A percentile compares a stretch with the other conserved stretches of the same genome.
These are phyloP conservation scores for Drosophila anomalata DNA, from an alignment of 2,888 invertebrate species.

Conservation along the genomic window DNA sequence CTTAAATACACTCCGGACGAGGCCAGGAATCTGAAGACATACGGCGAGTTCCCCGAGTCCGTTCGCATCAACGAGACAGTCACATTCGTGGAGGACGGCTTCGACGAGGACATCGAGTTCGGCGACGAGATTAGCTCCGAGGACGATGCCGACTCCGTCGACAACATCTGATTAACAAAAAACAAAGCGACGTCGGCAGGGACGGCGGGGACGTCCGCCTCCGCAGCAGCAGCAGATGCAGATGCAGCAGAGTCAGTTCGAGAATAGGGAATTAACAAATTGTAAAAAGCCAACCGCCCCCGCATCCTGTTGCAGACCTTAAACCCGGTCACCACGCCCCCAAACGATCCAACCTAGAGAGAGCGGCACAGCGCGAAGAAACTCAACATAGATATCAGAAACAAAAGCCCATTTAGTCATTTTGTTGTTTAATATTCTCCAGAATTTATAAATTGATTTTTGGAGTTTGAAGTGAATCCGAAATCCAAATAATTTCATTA, in stretches of 20 bases:
- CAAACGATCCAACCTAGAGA: conserved; percentile 3
- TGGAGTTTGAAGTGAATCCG: conserved; percentile 41
- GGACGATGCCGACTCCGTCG: conserved; percentile 92
- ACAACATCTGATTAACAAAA: conserved; percentile 86
- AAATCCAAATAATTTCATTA: conserved; percentile 55
- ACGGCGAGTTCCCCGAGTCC: conserved; percentile 99
- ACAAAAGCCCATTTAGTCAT: conserved; percentile 7
- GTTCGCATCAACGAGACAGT: conserved; percentile 98
- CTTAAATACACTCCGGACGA: conserved; percentile 99
- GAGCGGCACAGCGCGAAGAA: background rate
- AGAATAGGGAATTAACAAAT: conserved; percentile 72
- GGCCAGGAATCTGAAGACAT: conserved; percentile 98
- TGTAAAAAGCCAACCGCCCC: conserved; percentile 61
- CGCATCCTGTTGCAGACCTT: conserved; percentile 17
- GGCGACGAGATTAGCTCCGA: conserved; percentile 97
- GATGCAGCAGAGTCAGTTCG: conserved; percentile 54
- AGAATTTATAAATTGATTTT: conserved; percentile 15
- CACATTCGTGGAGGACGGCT: conserved; percentile 96
- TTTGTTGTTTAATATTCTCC: conserved; percentile 22
- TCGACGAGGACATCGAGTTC: conserved; percentile 98
- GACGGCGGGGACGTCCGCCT: conserved; percentile 35
- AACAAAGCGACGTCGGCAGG: conserved; percentile 51
- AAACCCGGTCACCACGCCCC: conserved; percentile 23
- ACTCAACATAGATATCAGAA: background rate
- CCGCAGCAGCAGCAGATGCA: conserved; percentile 37